Evolutionary conservation across 1,140 invertebrate genomes (phyloP), one percentile per base, ranked within the genome.

Genomic region (Triops longicaudatus): DNA sequence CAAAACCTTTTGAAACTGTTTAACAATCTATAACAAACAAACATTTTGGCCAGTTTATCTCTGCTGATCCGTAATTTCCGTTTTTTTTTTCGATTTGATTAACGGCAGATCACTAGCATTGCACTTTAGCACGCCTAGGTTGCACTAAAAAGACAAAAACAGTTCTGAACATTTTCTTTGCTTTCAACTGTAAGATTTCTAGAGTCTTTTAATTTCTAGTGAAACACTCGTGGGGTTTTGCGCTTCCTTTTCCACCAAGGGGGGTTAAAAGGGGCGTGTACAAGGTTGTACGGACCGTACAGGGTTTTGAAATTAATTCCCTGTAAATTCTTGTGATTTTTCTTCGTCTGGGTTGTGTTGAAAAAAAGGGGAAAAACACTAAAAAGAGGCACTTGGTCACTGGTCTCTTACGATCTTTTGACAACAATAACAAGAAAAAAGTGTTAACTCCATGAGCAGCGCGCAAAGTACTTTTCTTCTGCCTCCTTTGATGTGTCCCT

Each of bases 341-440:
- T n/a, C n/a, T n/a, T n/a, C n/a, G n/a, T n/a, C n/a, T n/a, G 31
- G 31, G 31, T 4, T 2, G 2, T 7, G 7, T 4, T 37, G 7
- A 37, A 37, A 37, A 37, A 37, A 37, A 37, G 31, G 31, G 7
- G 2, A 37, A 7, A 7, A 7, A 63, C 17, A 63, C 50, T 63
- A 63, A 12, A 63, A 63, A 63, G 50, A 63, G 50, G 50, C 50
- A 63, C 50, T 63, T 63, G 50, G 50, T 63, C 50, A 63, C 50
- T 63, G 50, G 50, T 63, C 50, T 63, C 50, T 63, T 63, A 63
- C 50, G 50, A 12, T 63, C 50, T 63, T 37, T 37, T 37, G 31
- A 37, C 31, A 37, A 37, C 31, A 37, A 37, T 37, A 37, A 37
- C 31, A 37, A 37, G 31, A 37, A 2, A 37, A 37, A 22, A 63